Evolutionary conservation across 2,888 invertebrate species (phyloP).

Genomic region (Melolontha melolontha): DNA sequence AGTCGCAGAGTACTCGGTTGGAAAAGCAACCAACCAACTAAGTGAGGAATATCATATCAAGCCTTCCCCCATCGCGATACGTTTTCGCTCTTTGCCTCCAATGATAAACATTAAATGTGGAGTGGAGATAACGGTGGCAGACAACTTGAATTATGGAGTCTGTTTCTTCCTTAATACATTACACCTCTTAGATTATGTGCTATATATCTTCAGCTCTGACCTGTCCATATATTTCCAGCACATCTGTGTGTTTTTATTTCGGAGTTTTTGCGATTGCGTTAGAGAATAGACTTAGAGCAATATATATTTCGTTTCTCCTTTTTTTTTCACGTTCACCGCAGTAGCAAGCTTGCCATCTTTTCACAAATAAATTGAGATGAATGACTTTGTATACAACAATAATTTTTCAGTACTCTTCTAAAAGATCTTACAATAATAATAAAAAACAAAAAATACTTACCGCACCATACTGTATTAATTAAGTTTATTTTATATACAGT

Average conservation of each 20-base stretch:
- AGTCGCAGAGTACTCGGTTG: constrained; percentile 6
- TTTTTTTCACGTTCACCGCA: neutral
- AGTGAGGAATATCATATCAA: neutral
- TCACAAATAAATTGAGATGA: too few relatives aligned
- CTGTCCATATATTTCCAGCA: constrained; percentile 25
- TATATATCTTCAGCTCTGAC: constrained; percentile 23
- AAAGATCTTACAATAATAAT: too few relatives aligned
- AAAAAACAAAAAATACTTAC: too few relatives aligned
- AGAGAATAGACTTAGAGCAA: constrained; percentile 4
- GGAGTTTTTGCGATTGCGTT: constrained; percentile 8
- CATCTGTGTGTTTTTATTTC: constrained; percentile 21
- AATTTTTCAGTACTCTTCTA: too few relatives aligned
- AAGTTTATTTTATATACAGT: too few relatives aligned
- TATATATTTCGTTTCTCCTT: constrained; percentile 8
- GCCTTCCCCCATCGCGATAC: neutral
- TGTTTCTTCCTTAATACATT: constrained; percentile 33
- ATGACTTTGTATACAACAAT: too few relatives aligned
- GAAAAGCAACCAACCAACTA: neutral
- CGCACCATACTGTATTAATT: too few relatives aligned
- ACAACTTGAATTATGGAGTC: constrained; percentile 33
- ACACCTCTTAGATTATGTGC: constrained; percentile 34
- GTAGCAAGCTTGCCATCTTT: neutral
- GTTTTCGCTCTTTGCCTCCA: constrained; percentile 4
- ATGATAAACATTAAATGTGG: constrained; percentile 22
- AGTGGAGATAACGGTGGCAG: constrained; percentile 20